Evolutionary conservation across 2,888 invertebrate species (phyloP), one percentile per base, ranked within the genome.

Genomic region (Cerastoderma edule): DNA sequence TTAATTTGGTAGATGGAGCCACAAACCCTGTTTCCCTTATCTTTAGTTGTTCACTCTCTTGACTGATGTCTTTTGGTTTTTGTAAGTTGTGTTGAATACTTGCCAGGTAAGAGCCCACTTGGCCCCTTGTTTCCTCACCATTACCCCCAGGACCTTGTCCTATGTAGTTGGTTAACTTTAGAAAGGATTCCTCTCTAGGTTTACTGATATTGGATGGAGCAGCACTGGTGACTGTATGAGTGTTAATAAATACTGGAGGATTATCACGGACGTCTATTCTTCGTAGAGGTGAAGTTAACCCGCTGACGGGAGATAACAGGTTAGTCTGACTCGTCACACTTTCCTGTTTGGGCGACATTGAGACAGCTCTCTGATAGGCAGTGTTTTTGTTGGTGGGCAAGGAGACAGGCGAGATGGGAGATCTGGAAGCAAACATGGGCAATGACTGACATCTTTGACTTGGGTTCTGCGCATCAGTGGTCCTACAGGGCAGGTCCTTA

Each of bases 21-120:
- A 39, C 27, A 39, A 60, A 60, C 3, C 39, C 24, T 22, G 22
- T 8, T 5, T 60, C 60, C 27, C 39, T 60, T 8, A 39, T 24
- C 33, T 60, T 60, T 39, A 4, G 5, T 22, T 32, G 16, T 8
- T 60, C 60, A 19, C 35, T 22, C 6, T 60, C 60, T 24, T 39
- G 32, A 8, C 8, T 24, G 16, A 80, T 50, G 24, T 66, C 50
- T n/a, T 60, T 46, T 0, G 82, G 82, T 46, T 76, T 82, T 56
- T 82, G 82, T 8, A 82, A 46, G 27, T 66, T 72, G 33, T 82
- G 82, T 33, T 82, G 82, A 35, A 82, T 74, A 57, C 78, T 82
- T 28, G 74, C 71, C 8, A 82, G 56, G 39, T 82, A 82, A 5
- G 79, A 60, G 10, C 75, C 66, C 19, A 32, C 50, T n/a, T 33